Base-by-base conservation (phyloP, 2,888 invertebrate species). In the Aleiodes leptofemur region DNA sequence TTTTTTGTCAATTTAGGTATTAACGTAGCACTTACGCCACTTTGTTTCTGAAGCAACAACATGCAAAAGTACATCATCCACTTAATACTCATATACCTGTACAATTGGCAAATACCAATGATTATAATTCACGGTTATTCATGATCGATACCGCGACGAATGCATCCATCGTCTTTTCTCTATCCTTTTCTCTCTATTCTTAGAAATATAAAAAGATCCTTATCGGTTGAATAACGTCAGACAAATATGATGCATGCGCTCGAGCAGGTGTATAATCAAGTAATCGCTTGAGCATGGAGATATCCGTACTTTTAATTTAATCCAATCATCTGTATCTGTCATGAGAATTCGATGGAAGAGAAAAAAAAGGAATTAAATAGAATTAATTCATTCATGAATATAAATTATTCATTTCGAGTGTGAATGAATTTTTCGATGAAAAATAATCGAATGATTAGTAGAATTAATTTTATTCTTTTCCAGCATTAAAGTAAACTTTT, bases 221-320 rank as follows among this genome's bases (percentile, higher is more conserved):
- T 55, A 59, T 59, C 59, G 31, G 34, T 13, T 31, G 34, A 59
- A 59, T 59, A 59, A 31, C 34, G 34, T 34, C 59, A 13, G 59
- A 38, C 34, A 59, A 38, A 59, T 34, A 59, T 59, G 31, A 59
- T 55, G 55, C 34, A 59, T 59, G 59, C 59, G n/a, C 31, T 59
- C 59, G n/a, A 59, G 34, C 59, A 59, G 59, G 59, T 59, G 59
- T 34, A 59, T 59, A 59, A 59, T 59, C 59, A 59, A 59, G 59
- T 59, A 59, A 59, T 59, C 11, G 59, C 59, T 59, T 59, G 59
- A 38, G 34, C 59, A 59, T 34, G 59, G 31, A 59, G 31, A 29
- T 59, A 59, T 59, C 59, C 38, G 59, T 59, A 59, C 23, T 59
- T 13, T 59, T 29, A 31, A 59, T 59, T 34, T n/a, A 31, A 59